A percentile compares a stretch with the other conserved stretches of the same genome.
phyloP scores from a whole-genome alignment of 1,140 invertebrate genomes.

The Chlorops oryzae region DNA sequence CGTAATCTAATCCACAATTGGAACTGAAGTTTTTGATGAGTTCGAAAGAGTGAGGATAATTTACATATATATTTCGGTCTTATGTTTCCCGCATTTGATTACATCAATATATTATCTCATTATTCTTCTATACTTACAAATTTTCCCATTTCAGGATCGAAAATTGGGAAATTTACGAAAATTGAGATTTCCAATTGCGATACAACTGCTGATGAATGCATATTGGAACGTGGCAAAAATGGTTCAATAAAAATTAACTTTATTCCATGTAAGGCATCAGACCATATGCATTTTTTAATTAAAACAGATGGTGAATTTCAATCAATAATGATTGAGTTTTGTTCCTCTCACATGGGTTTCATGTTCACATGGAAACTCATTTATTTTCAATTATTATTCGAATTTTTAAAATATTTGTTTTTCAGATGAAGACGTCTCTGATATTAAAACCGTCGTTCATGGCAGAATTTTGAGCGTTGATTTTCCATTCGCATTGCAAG shows the following conservation, averaged over 20 bases:
- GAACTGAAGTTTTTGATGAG: too few species aligned
- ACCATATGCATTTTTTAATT: too few species aligned
- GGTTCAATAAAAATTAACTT: slow-evolving; percentile 57
- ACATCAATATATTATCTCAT: too few species aligned
- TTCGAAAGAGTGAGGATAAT: too few species aligned
- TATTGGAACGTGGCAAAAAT: slow-evolving; percentile 56
- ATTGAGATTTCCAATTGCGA: slow-evolving; percentile 55
- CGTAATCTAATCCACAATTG: too few species aligned
- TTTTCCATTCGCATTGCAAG: slow-evolving; percentile 62
- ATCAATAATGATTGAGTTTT: too few species aligned
- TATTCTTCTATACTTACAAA: too few species aligned
- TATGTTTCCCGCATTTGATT: too few species aligned
- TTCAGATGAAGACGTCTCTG: slow-evolving; percentile 27
- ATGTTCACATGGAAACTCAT: background rate
- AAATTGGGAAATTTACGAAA: slow-evolving; percentile 52
- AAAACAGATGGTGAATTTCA: too few species aligned
- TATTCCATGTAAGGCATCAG: slow-evolving; percentile 52
- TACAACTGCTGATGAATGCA: slow-evolving; percentile 51
- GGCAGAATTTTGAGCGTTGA: slow-evolving; percentile 63
- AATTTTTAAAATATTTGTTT: slow-evolving; percentile 7
- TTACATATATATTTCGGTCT: too few species aligned
- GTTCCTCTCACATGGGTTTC: too few species aligned
- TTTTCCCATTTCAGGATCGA: slow-evolving; percentile 57
- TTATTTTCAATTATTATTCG: background rate
- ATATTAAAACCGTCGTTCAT: slow-evolving; percentile 58